Percentiles rank a stretch among this genome's conserved stretches.
Evolutionary conservation across 2,888 invertebrate genomes (phyloP).

Genomic region (Caenorhabditis panamensis): DNA sequence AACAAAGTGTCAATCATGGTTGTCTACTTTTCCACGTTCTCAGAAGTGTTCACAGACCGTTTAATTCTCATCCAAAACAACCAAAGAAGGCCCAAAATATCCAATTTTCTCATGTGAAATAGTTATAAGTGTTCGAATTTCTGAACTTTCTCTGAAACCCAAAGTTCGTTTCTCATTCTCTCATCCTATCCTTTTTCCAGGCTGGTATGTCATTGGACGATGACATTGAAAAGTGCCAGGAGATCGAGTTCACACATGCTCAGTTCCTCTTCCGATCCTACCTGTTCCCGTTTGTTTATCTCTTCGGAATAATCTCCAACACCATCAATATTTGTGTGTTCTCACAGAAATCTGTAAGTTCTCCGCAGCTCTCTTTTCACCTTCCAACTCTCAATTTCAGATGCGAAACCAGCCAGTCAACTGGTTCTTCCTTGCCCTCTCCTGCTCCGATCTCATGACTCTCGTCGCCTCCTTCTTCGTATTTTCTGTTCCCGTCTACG

Average conservation of each 20-base stretch:
- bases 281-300: slow-evolving; percentile 74
- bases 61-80: neutral
- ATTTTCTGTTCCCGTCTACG: slow-evolving; percentile 75
- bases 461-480: slow-evolving; percentile 76
- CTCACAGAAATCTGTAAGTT: slow-evolving; percentile 69
- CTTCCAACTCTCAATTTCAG: slow-evolving; percentile 52
- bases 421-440: slow-evolving; percentile 74
- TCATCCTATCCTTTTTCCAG: slow-evolving; percentile 39
- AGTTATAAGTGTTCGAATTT: neutral
- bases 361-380: neutral
- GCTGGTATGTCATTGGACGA: slow-evolving; percentile 60
- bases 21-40: neutral
- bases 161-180: neutral
- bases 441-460: slow-evolving; percentile 72
- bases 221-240: slow-evolving; percentile 53
- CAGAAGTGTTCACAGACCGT: neutral
- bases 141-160: neutral
- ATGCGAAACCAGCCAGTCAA: slow-evolving; percentile 77
- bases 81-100: neutral
- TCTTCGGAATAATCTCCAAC: slow-evolving; percentile 76
- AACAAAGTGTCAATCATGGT: neutral
- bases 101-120: neutral
- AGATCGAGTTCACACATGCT: slow-evolving; percentile 65
- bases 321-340: slow-evolving; percentile 75
- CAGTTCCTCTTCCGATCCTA: slow-evolving; percentile 75